Base-by-base conservation (phyloP, 1,140 invertebrate species). In the Thalassaphorura encarpata region DNA sequence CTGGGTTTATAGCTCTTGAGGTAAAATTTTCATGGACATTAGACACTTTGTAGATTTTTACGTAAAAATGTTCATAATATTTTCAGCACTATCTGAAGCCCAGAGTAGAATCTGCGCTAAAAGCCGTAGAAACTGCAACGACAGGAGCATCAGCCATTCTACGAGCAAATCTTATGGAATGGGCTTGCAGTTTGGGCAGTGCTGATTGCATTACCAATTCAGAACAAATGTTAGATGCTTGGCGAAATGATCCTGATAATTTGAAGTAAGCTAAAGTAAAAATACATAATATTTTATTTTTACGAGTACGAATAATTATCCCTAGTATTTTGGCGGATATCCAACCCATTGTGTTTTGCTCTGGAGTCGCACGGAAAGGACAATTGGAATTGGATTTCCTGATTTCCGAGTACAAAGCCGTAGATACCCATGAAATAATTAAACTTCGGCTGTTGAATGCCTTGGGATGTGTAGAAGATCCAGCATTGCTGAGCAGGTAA, bases 161-260 rank as follows among this genome's bases (percentile, higher is more conserved):
- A 0, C 2, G 61, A 28, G 28, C 53, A 19, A 40, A 51, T 28
- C 53, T 62, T 13, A 29, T 62, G 16, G 47, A 52, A 26, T 59
- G 52, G 56, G 56, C 61, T n/a, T 62, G 61, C 36, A 18, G 33
- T n/a, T 33, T 62, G 0, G 57, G 46, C 15, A 36, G 15, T 21
- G 1, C 28, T 1, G 6, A 27, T 27, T 62, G 61, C 31, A 5
- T 36, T 1, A 40, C 42, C 19, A 52, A 55, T 28, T 42, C 56
- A 2, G 46, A 45, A 13, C 4, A 21, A n/a, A 27, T 59, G 1
- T 45, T 56, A 19, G 27, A 31, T 2, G 16, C 52, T 27, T 62
- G 56, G 56, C 19, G n/a, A 31, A 27, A 2, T 19, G 16, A 46
- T 47, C 53, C 53, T 29, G 31, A 28, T 24, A 33, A 13, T 2